Base-by-base conservation (phyloP, 2,888 invertebrate species). In the Clanis bilineata region DNA sequence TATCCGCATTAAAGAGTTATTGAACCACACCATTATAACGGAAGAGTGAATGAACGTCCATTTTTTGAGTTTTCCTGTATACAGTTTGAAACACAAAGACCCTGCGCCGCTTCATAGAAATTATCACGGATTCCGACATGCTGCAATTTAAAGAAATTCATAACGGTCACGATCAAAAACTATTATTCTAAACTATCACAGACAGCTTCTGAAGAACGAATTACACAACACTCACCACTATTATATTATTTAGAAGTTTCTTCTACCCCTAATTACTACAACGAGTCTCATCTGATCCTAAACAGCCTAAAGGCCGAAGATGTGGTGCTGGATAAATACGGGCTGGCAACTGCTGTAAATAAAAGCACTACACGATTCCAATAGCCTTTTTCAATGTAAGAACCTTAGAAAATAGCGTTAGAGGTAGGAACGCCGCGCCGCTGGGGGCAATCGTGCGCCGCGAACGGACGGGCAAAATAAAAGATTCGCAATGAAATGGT, bases 401-500 rank as follows among this genome's bases (percentile, higher is more conserved):
- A 66, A 74, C 68, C 76, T 84, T 83, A 85, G 86, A 85, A 86
- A 86, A 86, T 81, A 80, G 85, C 85, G 81, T 85, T 86, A 87
- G 88, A 87, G 75, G 78, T 64, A 69, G 74, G 79, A 76, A 82
- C 83, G 85, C 78, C 74, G 85, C 83, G 85, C 78, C 74, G 85
- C 86, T 80, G 68, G 74, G 76, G 85, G 86, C 85, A 82, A 73
- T 87, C 85, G 83, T 84, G 87, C 81, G 70, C 66, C 71, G 74
- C 74, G 64, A 71, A 69, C 69, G 68, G 67, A 72, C 72, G 69
- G 77, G 74, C 76, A 83, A 86, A 85, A 86, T 83, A 82, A 86
- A 86, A 86, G 85, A 77, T 85, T 86, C 85, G 83, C 86, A 88
- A 85, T 85, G 86, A 84, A 88, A 85, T 88, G 77, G 85, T 86